Evolutionary conservation across 1,140 invertebrate species (phyloP).

Genomic region (Trichogramma pretiosum): DNA sequence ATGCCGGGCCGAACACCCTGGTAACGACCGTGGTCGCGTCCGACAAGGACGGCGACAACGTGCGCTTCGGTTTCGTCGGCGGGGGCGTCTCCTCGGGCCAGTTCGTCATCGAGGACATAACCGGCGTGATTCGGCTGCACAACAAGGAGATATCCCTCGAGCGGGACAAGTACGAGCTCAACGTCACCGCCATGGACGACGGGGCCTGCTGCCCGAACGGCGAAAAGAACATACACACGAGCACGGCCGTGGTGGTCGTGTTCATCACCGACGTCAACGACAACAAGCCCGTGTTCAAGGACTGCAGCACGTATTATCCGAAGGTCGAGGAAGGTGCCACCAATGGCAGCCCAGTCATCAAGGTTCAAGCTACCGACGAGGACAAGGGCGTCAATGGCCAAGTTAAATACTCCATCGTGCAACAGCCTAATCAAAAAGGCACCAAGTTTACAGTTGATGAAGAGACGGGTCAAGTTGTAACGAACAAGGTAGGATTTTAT

Average conservation of each 20-base stretch:
- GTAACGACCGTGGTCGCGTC: conserved; percentile 91
- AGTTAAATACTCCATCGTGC: conserved; percentile 89
- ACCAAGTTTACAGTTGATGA: conserved; percentile 92
- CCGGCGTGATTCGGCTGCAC: conserved; percentile 84
- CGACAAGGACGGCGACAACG: conserved; percentile 92
- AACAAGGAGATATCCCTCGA: conserved; percentile 76
- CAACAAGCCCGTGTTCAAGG: conserved; percentile 89
- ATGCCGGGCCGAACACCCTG: conserved; percentile 85
- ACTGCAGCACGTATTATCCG: conserved; percentile 82
- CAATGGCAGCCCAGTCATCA: conserved; percentile 85
- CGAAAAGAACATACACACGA: conserved; percentile 76
- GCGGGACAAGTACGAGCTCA: conserved; percentile 84
- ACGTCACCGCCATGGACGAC: conserved; percentile 89
- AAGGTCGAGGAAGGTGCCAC: conserved; percentile 88
- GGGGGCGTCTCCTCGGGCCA: conserved; percentile 81
- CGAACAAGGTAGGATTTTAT: conserved; percentile 90
- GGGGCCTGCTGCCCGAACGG: conserved; percentile 86
- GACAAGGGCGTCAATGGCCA: conserved; percentile 91
- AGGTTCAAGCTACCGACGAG: conserved; percentile 86
- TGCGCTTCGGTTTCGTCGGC: conserved; percentile 86
- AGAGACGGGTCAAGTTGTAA: conserved; percentile 86
- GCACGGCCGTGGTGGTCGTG: conserved; percentile 90
- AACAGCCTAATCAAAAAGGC: conserved; percentile 92
- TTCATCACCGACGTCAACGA: conserved; percentile 95
- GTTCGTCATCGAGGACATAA: conserved; percentile 92